These are phyloP conservation scores for Lepidocolaptes lacrymiger DNA, from an alignment of 2,797 vertebrate species.

Conservation along the genomic window DNA sequence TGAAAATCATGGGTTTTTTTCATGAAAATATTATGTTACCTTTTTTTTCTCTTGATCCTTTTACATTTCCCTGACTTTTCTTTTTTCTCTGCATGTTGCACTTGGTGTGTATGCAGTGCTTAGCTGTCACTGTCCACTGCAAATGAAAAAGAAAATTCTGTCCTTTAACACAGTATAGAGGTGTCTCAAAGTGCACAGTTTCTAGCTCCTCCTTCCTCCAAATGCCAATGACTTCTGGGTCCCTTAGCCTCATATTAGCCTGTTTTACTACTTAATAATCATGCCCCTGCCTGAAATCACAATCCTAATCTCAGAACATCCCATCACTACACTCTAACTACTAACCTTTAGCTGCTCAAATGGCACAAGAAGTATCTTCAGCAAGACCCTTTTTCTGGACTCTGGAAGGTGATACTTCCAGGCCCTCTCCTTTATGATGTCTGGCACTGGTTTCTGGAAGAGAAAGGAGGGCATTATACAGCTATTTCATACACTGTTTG, in stretches of 20 bases:
- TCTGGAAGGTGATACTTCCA: not conserved
- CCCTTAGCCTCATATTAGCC: not conserved
- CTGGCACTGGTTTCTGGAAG: not conserved
- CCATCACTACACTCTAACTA: not conserved
- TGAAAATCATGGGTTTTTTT: not conserved
- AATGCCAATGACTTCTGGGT: not conserved
- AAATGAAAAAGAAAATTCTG: not conserved
- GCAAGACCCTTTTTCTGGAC: not conserved
- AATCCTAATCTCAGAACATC: not conserved
- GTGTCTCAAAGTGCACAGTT: not conserved
- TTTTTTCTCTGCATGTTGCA: not conserved
- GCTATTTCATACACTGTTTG: not conserved
- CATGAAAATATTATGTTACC: accelerated
- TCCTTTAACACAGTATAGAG: not conserved
- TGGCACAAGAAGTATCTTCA: not conserved
- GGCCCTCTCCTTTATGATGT: not conserved
- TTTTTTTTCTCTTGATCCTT: not conserved
- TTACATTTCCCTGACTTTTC: not conserved
- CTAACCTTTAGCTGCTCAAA: not conserved
- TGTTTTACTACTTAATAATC: not conserved
- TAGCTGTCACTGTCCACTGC: not conserved
- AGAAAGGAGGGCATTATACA: not conserved
- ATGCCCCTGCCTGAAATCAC: not conserved
- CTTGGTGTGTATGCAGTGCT: not conserved
- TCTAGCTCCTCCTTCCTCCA: not conserved